Percentiles rank a stretch among this genome's conserved stretches.
phyloP scores from a whole-genome alignment of 2,797 vertebrate species.

The Denticeps clupeoides region DNA sequence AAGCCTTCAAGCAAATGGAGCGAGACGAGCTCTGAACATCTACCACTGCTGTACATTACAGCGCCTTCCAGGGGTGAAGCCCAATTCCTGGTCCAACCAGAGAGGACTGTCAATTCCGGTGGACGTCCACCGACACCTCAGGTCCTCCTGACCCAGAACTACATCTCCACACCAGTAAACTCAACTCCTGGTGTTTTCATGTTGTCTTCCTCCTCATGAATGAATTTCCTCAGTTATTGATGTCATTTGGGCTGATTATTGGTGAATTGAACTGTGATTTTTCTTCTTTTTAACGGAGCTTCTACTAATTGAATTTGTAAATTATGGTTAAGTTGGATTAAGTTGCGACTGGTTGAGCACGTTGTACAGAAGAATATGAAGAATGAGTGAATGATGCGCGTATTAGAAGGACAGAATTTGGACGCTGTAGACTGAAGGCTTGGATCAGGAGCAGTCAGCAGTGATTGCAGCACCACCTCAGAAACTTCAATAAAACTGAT shows the following conservation, averaged over 20 bases:
- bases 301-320: conserved; percentile 29
- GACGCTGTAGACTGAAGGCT: no score
- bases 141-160: neutral
- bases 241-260: conserved; percentile 31
- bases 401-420: no score
- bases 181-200: conserved; percentile 17
- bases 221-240: conserved; percentile 38
- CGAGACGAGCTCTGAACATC: conserved; percentile 93
- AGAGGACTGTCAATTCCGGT: neutral
- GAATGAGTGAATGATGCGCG: no score
- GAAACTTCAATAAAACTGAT: no score
- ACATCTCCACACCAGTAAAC: conserved; percentile 11
- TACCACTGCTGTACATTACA: no score
- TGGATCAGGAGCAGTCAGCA: no score
- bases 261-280: conserved; percentile 32
- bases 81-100: no score
- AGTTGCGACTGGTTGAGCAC: no score
- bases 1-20: conserved; percentile 98
- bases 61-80: no score
- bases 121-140: conserved; percentile 4
- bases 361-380: no score
- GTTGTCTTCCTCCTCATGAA: conserved; percentile 31
- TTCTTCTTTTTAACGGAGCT: conserved; percentile 21
- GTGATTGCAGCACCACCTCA: no score
- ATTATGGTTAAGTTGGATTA: conserved; percentile 20